Percentiles rank a stretch among this genome's conserved stretches.
Evolutionary conservation across 2,888 invertebrate species (phyloP).

Genomic region (Neocrepidodera transversa): DNA sequence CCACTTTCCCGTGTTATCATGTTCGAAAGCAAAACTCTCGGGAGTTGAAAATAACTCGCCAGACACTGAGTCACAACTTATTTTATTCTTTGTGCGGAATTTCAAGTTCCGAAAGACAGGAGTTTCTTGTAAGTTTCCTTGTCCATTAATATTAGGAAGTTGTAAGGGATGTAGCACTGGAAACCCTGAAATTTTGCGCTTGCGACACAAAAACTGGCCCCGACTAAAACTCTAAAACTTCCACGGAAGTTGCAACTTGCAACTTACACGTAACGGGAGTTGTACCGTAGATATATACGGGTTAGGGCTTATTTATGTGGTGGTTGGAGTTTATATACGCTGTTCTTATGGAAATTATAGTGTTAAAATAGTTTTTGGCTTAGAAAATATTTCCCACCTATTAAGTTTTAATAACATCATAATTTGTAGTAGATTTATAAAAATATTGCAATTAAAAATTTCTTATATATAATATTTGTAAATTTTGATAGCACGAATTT

Average conservation of each 20-base stretch:
- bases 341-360: constrained; percentile 6
- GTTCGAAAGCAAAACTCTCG: constrained; percentile 1
- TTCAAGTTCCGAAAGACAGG: constrained; percentile 21
- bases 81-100: constrained; percentile 15
- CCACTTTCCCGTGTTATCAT: background rate
- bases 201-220: background rate
- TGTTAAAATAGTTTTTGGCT: background rate
- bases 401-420: no score
- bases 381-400: no score
- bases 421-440: no score
- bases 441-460: no score
- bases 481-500: no score
- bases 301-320: background rate
- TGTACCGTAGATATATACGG: background rate
- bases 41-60: constrained; percentile 4
- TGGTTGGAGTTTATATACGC: constrained; percentile 8
- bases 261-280: background rate
- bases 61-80: constrained; percentile 18
- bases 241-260: constrained; percentile 7
- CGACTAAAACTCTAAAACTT: no score
- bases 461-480: no score
- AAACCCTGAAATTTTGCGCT: constrained; percentile 3
- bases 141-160: constrained; percentile 23
- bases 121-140: constrained; percentile 14
- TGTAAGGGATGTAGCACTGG: constrained; percentile 1